Base-by-base conservation (phyloP, 2,888 invertebrate species). In the Yponomeuta malinellus region DNA sequence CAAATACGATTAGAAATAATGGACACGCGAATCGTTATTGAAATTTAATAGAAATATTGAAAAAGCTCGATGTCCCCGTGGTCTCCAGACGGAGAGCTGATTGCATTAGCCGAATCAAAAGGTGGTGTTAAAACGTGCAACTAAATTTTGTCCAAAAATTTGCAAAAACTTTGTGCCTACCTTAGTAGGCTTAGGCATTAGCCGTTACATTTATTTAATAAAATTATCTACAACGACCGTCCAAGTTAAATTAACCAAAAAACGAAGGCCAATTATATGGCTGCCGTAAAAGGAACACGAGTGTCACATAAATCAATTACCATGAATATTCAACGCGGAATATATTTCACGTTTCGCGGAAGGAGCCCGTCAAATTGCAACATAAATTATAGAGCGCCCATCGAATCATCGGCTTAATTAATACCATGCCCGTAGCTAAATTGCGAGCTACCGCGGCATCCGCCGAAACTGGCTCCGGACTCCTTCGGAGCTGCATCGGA, bases 381-480 rank as follows among this genome's bases (percentile, higher is more conserved):
- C 63, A 69, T 69, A 69, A 69, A 69, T 69, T 63, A 69, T 23
- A 37, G 6, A n/a, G 37, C 29, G 63, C n/a, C 69, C 69, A 69
- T 69, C 69, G 69, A 69, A 63, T 69, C 63, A 69, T 69, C 69
- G 69, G 69, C 69, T 69, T 69, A 69, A 69, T 69, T 63, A 69
- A 69, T 69, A 63, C 69, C 29, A 23, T n/a, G 68, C 31, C 37
- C 69, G 59, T 59, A 69, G 69, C 78, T 80, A 81, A 81, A 82
- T 81, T 83, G 79, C 79, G 75, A 74, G 76, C 79, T 78, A 79
- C 78, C 76, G 74, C 78, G 76, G 81, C 79, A 82, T 80, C 79
- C 79, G 81, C 77, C 74, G 78, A 82, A 85, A 85, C 85, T 78
- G 81, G 86, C 48, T 86, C 15, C 76, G 69, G 73, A 74, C 79